Evolutionary conservation across 1,140 invertebrate species (phyloP).

Genomic region (Metopolophium dirhodum): DNA sequence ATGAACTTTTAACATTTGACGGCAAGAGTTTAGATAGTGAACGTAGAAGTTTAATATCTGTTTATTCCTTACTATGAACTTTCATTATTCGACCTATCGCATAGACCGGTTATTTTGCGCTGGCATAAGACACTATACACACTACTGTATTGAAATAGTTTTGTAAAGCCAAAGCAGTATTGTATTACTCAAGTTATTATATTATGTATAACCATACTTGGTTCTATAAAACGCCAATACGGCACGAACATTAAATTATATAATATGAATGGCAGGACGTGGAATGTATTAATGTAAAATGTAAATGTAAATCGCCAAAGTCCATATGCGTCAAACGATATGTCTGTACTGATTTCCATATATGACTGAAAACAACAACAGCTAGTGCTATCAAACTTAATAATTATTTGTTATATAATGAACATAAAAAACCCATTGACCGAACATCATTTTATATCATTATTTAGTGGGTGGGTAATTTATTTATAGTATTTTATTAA

Average conservation of each 20-base stretch:
- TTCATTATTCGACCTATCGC: slow-evolving; percentile 31
- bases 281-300: neutral
- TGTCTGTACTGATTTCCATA: slow-evolving; percentile 6
- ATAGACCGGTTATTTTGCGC: neutral
- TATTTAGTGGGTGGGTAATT: neutral
- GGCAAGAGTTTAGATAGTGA: neutral
- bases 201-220: slow-evolving; percentile 13
- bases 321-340: slow-evolving; percentile 8
- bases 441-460: neutral
- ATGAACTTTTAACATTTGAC: slow-evolving; percentile 16
- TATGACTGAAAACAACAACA: neutral
- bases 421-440: neutral
- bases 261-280: neutral
- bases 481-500: neutral
- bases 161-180: slow-evolving; percentile 33
- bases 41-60: slow-evolving; percentile 5
- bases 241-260: slow-evolving; percentile 22
- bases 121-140: neutral
- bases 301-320: slow-evolving; percentile 25
- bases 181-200: slow-evolving; percentile 11
- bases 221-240: slow-evolving; percentile 30
- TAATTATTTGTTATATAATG: neutral
- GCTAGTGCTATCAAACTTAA: neutral
- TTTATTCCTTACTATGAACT: neutral
- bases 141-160: slow-evolving; percentile 32